Base-by-base conservation (phyloP, 2,113 vertebrate genomes). In the Oceanodroma tethys region DNA sequence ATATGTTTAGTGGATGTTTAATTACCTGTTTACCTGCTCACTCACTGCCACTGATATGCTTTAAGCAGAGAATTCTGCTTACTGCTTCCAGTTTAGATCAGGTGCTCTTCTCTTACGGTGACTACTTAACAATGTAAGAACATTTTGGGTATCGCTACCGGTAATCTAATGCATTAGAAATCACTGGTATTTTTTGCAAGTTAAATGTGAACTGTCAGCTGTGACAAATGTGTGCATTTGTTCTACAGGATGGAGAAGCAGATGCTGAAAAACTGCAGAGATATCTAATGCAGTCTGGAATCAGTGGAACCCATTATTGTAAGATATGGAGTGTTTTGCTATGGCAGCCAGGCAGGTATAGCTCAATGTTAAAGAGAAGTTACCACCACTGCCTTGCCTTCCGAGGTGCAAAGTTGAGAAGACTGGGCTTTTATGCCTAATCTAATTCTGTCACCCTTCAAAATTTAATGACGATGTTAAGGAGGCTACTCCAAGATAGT, bases 221-320 rank as follows among this genome's bases (percentile, higher is more conserved):
- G 30, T 90, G 90, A 79, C 42, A 81, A 20, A 9, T 36, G 19
- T 45, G 19, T 58, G 30, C 32, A n/a, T 65, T 76, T 97, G 79
- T 93, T 96, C 68, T 94, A 81, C 90, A 99, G 99, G 98, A 99
- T 71, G 99, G 99, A 18, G 99, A 99, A 97, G 96, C 99, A 26
- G 99, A 99, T 93, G 98, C 98, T 3, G 98, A 99, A 86, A 99
- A 99, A 82, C 98, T 99, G 47, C 99, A 99, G 97, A 98, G 97
- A 93, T 99, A 98, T 95, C 98, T 99, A 96, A 99, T 99, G 25
- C 98, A 99, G 95, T 97, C 98, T 43, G 99, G 98, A 67, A 98
- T 99, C 95, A 98, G 97, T 50, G 99, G 99, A 83, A 98, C 95
- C 85, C 99, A 98, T 70, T 94, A 95, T 71, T 98, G 99, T 99